Conservation (phyloP, 2,797 vertebrate genomes). For the Hybognathus amarus region DNA sequence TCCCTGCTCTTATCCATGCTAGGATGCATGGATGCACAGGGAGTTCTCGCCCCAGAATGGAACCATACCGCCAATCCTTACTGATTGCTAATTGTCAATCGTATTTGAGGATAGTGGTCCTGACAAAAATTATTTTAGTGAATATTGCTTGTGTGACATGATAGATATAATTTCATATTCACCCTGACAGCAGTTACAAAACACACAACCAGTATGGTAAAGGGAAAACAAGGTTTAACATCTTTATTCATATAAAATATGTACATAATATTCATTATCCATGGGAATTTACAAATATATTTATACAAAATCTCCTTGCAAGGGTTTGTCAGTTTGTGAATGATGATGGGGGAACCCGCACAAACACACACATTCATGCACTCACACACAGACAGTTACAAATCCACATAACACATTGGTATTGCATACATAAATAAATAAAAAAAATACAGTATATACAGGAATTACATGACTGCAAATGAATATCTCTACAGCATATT, state of each 20-base stretch:
- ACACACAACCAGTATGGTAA: constrained; percentile 43
- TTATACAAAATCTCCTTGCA: constrained; percentile 80
- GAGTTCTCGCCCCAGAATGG: no score
- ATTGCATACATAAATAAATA: constrained; percentile 90
- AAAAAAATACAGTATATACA: constrained; percentile 73
- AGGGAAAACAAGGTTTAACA: constrained; percentile 53
- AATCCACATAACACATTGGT: constrained; percentile 69
- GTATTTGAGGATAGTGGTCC: no score
- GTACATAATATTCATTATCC: constrained; percentile 78
- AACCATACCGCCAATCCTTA: no score
- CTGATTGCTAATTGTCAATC: no score
- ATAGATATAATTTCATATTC: neutral
- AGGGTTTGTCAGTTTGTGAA: constrained; percentile 43
- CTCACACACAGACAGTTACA: constrained; percentile 60
- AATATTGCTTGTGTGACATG: neutral
- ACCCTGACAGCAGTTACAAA: neutral
- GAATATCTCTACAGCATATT: constrained; percentile 71
- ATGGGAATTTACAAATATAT: constrained; percentile 82
- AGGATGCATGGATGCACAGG: no score
- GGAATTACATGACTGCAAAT: constrained; percentile 72
- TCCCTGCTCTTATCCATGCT: no score
- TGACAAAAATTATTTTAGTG: neutral
- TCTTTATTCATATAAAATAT: constrained; percentile 84
- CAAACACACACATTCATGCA: constrained; percentile 13
- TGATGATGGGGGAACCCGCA: constrained; percentile 17